Percentiles rank a stretch among this genome's conserved stretches.
Conservation (phyloP, 2,888 invertebrate genomes). For the Dioctria rufipes region DNA sequence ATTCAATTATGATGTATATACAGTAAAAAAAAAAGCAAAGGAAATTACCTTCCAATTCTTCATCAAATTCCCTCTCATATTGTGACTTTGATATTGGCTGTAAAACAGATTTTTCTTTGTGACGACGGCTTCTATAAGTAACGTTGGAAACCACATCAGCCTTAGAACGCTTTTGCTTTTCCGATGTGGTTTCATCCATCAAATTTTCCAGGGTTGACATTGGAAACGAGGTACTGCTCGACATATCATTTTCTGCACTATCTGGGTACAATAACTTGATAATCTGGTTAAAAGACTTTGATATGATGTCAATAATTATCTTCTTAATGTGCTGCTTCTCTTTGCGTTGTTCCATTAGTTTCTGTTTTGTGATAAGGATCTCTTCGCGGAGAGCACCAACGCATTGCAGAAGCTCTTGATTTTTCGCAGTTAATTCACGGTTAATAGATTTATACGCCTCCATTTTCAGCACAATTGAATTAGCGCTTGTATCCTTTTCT, state of each 20-base stretch:
- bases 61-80: no score
- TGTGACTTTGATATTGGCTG: no score
- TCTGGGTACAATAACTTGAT: not conserved
- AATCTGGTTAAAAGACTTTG: not conserved
- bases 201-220: not conserved
- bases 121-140: not conserved
- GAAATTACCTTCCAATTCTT: no score
- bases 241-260: not conserved
- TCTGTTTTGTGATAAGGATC: not conserved
- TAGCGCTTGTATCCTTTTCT: not conserved
- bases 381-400: not conserved
- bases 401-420: conserved; percentile 6
- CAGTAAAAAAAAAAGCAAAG: no score
- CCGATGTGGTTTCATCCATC: no score
- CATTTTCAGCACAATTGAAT: not conserved
- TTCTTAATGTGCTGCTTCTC: not conserved
- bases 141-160: not conserved
- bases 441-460: conserved; percentile 23
- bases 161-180: no score
- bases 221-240: not conserved
- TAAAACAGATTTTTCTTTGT: no score
- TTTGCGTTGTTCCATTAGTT: not conserved
- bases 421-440: conserved; percentile 21
- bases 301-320: not conserved
- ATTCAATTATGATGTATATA: no score